phyloP scores from a whole-genome alignment of 1,140 invertebrate genomes.

The Pantala flavescens region DNA sequence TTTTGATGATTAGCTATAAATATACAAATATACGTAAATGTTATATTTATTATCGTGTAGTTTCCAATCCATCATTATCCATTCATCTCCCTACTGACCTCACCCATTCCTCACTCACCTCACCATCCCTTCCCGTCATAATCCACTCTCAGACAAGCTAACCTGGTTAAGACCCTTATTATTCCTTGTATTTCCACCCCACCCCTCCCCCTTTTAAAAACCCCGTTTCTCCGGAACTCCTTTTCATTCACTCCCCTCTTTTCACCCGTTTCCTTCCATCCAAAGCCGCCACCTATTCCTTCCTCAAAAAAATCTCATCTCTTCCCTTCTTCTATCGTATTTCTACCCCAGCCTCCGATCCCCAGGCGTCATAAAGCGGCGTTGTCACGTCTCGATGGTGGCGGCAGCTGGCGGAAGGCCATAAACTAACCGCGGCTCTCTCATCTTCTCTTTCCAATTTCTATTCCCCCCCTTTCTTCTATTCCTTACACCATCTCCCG shows the following conservation, averaged over 20 bases:
- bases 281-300: neutral
- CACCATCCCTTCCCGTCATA: neutral
- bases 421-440: conserved; percentile 4
- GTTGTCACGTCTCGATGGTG: conserved; percentile 7
- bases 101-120: neutral
- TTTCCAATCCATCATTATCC: no score
- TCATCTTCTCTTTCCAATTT: neutral
- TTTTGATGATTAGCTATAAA: no score
- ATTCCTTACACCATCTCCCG: neutral
- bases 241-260: neutral
- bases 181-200: neutral
- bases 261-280: neutral
- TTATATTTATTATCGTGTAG: no score
- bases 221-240: neutral
- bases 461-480: neutral
- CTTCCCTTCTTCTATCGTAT: neutral
- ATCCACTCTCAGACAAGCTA: neutral
- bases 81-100: neutral
- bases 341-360: neutral
- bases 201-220: neutral
- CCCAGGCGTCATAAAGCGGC: conserved; percentile 6
- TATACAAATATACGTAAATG: no score
- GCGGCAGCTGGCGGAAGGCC: neutral
- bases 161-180: neutral
- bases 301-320: neutral